phyloP scores from a whole-genome alignment of 2,797 vertebrate species.

The Mormyrus proboscirostris region DNA sequence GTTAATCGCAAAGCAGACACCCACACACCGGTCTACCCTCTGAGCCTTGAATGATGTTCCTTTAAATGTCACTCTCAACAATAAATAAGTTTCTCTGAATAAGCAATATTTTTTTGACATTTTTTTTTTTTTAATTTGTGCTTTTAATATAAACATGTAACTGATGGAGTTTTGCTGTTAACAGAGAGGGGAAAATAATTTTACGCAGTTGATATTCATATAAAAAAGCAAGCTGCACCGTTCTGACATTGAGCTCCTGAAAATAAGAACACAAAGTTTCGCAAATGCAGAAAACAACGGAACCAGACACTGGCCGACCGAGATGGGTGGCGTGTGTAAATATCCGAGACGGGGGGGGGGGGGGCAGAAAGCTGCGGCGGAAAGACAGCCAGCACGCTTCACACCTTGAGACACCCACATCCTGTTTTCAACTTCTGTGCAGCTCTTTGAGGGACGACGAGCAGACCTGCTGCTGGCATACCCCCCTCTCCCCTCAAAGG shows the following conservation, averaged over 20 bases:
- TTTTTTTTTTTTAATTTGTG: background rate
- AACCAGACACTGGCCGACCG: background rate
- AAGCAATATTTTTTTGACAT: background rate
- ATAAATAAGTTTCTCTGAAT: background rate
- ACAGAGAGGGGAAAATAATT: background rate
- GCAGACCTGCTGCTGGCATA: background rate
- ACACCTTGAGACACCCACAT: constrained; percentile 20
- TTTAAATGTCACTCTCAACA: background rate
- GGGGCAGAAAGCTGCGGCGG: background rate
- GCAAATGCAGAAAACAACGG: background rate
- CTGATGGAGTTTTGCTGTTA: background rate
- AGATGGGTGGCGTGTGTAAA: background rate
- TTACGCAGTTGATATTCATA: background rate
- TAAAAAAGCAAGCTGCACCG: background rate
- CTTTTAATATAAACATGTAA: background rate
- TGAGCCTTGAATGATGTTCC: background rate
- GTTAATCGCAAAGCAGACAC: background rate
- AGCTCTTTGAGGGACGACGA: background rate
- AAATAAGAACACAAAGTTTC: background rate
- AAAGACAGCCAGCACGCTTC: background rate
- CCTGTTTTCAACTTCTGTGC: constrained; percentile 20
- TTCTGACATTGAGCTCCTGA: background rate
- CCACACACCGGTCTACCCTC: background rate
- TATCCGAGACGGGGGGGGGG: background rate
- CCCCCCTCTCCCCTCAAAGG: background rate